These are phyloP conservation scores for Lepidurus apus DNA, from an alignment of 1,140 invertebrate species.

Conservation along the genomic window DNA sequence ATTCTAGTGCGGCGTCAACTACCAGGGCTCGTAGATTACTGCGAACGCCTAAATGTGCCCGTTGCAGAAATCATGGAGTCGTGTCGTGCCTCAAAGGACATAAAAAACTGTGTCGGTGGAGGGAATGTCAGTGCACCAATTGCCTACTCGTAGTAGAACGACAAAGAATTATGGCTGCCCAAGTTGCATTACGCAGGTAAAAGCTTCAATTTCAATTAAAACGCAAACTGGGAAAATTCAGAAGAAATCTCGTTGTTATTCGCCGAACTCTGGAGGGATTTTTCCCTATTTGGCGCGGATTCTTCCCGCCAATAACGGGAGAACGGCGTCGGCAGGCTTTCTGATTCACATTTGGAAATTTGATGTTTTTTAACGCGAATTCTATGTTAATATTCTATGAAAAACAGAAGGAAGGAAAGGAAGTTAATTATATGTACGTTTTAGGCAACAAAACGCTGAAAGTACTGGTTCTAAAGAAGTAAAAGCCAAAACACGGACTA, in stretches of 20 bases:
- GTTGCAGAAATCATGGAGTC: constrained; percentile 82
- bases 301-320: not conserved
- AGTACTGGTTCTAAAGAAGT: constrained; percentile 39
- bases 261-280: not conserved
- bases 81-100: constrained; percentile 83
- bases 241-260: no score
- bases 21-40: constrained; percentile 35
- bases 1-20: not conserved
- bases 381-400: no score
- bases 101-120: constrained; percentile 71
- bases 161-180: constrained; percentile 83
- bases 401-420: not conserved
- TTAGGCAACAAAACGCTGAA: constrained; percentile 43
- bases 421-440: not conserved
- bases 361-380: no score
- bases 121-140: constrained; percentile 74
- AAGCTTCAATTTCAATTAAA: not conserved
- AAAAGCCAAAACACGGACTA: constrained; percentile 38
- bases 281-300: not conserved
- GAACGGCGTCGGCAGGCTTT: not conserved
- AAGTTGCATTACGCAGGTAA: constrained; percentile 54
- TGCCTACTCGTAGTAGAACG: constrained; percentile 80
- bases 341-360: no score
- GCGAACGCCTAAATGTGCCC: constrained; percentile 77
- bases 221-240: no score